These are phyloP conservation scores for Ptychodera flava DNA, from an alignment of 35 echinoderm and acorn worm species.

Conservation along the genomic window DNA sequence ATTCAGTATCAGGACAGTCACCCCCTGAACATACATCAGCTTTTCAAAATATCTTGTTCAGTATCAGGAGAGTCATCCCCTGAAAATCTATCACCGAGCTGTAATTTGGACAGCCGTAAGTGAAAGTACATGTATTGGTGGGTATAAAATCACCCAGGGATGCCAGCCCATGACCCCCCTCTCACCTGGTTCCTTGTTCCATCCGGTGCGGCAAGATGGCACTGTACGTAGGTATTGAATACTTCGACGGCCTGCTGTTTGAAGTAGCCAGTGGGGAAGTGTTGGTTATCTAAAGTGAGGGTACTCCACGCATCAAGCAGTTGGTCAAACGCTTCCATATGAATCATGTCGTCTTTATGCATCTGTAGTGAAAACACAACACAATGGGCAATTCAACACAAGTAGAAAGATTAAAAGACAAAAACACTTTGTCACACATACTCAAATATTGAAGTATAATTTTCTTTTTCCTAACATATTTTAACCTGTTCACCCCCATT, in stretches of 20 bases:
- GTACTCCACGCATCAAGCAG: conserved; percentile 84
- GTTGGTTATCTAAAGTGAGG: conserved; percentile 35
- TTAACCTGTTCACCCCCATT: too few species aligned
- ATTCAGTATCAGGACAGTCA: too few species aligned
- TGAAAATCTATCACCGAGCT: too few species aligned
- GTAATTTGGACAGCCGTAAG: too few species aligned
- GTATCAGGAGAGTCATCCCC: too few species aligned
- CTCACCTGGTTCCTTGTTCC: conserved; percentile 82
- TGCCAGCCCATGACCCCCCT: too few species aligned
- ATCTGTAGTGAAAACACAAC: conserved; percentile 28
- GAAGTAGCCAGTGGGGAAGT: conserved; percentile 79
- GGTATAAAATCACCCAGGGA: too few species aligned
- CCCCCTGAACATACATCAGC: too few species aligned
- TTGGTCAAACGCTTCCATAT: conserved; percentile 91
- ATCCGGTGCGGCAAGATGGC: conserved; percentile 82
- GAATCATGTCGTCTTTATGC: conserved; percentile 93
- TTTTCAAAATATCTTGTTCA: too few species aligned
- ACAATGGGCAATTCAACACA: not conserved
- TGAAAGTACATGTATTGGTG: too few species aligned
- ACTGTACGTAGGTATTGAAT: conserved; percentile 88
- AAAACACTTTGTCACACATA: not conserved
- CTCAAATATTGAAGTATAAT: too few species aligned
- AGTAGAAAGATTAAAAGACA: not conserved
- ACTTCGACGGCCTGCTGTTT: conserved; percentile 63
- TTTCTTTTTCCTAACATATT: too few species aligned